phyloP scores from a whole-genome alignment of 2,113 vertebrate genomes.

The Heterocephalus glaber region DNA sequence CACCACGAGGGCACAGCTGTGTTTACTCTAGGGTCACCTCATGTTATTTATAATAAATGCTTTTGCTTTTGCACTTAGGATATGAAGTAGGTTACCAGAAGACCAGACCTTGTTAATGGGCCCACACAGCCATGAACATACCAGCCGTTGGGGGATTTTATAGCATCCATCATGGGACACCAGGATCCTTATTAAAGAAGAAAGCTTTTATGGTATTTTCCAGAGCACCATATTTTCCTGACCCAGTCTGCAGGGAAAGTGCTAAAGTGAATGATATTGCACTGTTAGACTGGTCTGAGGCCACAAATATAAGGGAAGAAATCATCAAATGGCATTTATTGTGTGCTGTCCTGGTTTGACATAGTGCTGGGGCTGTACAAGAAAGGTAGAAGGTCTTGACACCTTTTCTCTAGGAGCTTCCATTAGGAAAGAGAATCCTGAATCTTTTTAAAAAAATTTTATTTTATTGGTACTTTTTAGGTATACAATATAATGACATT shows the following conservation, averaged over 20 bases:
- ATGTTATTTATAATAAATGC: slow-evolving; percentile 77
- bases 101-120: slow-evolving; percentile 72
- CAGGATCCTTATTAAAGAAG: slow-evolving; percentile 68
- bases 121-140: slow-evolving; percentile 28
- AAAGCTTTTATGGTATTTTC: slow-evolving; percentile 52
- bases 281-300: neutral
- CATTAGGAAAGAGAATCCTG: slow-evolving; percentile 27
- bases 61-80: slow-evolving; percentile 74
- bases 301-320: neutral
- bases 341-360: neutral
- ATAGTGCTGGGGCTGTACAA: neutral
- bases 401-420: slow-evolving; percentile 35
- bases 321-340: slow-evolving; percentile 68
- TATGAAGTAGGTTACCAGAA: slow-evolving; percentile 67
- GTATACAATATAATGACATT: too few relatives aligned
- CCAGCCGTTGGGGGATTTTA: slow-evolving; percentile 54
- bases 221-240: slow-evolving; percentile 49
- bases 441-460: too few relatives aligned
- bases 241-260: neutral
- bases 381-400: slow-evolving; percentile 16
- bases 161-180: slow-evolving; percentile 66
- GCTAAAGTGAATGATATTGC: neutral
- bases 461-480: too few relatives aligned
- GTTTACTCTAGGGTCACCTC: slow-evolving; percentile 77
- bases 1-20: slow-evolving; percentile 79